Percentiles rank a stretch among this genome's conserved stretches.
Evolutionary conservation across 2,113 vertebrate species (phyloP).

Genomic region (Calyptomena viridis): DNA sequence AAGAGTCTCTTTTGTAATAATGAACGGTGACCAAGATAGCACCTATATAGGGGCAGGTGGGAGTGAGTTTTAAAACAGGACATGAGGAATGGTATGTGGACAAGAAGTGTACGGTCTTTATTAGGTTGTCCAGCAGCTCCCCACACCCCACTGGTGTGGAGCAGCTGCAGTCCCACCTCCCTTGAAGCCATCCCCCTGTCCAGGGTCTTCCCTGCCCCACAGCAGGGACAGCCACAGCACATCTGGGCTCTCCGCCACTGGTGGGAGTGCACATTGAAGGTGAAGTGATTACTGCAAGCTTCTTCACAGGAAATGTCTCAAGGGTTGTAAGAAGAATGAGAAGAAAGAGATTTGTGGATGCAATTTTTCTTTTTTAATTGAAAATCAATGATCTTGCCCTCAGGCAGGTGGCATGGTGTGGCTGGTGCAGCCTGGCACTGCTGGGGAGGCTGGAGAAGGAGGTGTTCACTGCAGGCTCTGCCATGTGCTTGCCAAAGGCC

Average conservation of each 20-base stretch:
- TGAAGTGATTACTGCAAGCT: not conserved
- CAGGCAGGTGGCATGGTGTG: not conserved
- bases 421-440: not conserved
- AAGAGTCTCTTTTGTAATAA: not conserved
- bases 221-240: not conserved
- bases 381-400: not conserved
- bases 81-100: not conserved
- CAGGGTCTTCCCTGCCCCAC: not conserved
- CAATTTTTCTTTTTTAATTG: not conserved
- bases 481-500: not conserved
- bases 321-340: not conserved
- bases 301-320: not conserved
- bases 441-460: not conserved
- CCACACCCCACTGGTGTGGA: rapidly evolving
- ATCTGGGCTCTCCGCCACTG: rapidly evolving
- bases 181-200: not conserved
- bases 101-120: not conserved
- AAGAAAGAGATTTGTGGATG: not conserved
- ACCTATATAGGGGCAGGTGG: not conserved
- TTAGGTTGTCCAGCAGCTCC: not conserved
- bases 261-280: not conserved
- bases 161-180: not conserved
- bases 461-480: not conserved
- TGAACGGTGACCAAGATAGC: rapidly evolving
- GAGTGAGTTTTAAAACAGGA: not conserved